Base-by-base conservation (phyloP, 2,797 vertebrate species). In the Pipistrellus kuhlii region DNA sequence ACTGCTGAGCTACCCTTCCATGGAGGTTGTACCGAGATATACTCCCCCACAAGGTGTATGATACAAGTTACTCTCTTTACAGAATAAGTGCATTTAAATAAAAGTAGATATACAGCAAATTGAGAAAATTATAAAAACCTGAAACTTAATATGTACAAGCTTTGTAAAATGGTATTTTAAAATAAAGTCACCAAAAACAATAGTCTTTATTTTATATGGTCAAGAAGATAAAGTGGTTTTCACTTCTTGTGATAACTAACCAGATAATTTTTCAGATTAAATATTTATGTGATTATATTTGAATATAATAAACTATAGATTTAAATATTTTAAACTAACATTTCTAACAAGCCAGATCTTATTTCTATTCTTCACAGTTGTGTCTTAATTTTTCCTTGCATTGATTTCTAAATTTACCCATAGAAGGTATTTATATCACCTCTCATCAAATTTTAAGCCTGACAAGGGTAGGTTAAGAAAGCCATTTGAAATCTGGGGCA, bases 381-480 rank as follows among this genome's bases (percentile, higher is more conserved):
- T 81, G 35, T 69, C 32, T 62, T 64, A 64, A 91, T 55, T 83
- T 89, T 25, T 88, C 32, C 88, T 77, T 93, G 75, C 41, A 78
- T 1, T 51, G 30, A 78, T 82, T 72, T 93, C 51, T 86, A 82
- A 88, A 86, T 93, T 93, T 94, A 80, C 4, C 88, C 81, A 84
- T 73, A 91, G 23, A 13, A 93, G n/a, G 9, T 77, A 66, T 48
- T 78, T 51, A 35, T 3, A 38, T 69, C 10, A 83, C 27, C 15
- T 66, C 46, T 20, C 73, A 68, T 76, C 69, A 92, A 77, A 57
- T 80, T 72, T 95, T 57, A 88, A 82, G 59, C 72, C 46, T 91
- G 41, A 44, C 27, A 83, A 82, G 12, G 15, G 72, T 51, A 73
- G 57, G 4, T 32, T 69, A 55, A 32, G 25, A 96, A 81, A 89